Conservation (phyloP, 2,888 invertebrate genomes). For the Andrena hattorfiana region DNA sequence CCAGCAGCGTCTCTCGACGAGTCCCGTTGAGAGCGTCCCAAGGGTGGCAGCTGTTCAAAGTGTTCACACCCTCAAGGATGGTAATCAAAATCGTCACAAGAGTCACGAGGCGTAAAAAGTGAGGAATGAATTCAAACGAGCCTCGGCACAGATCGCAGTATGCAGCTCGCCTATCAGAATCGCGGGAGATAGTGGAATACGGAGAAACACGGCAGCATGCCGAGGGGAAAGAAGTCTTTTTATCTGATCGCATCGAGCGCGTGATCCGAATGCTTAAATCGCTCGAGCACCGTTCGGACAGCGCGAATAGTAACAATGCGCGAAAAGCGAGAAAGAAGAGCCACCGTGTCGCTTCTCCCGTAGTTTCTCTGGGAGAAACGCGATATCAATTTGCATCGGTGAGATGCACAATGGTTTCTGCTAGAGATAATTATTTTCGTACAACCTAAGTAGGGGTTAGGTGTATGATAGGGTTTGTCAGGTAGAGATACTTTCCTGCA, state of each 20-base stretch:
- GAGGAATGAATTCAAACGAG: too few species aligned
- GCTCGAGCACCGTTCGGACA: slow-evolving; percentile 17
- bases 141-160: neutral
- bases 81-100: neutral
- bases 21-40: too few species aligned
- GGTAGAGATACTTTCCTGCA: too few species aligned
- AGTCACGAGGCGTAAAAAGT: neutral
- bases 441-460: too few species aligned
- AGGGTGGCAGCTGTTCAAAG: too few species aligned
- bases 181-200: neutral
- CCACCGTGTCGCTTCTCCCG: slow-evolving; percentile 6
- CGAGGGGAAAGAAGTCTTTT: neutral
- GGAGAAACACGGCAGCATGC: neutral
- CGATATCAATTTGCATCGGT: too few species aligned
- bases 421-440: too few species aligned
- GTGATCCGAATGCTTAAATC: slow-evolving; percentile 48
- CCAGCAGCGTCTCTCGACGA: too few species aligned
- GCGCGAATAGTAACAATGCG: slow-evolving; percentile 47
- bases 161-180: neutral
- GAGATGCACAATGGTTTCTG: too few species aligned
- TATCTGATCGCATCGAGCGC: slow-evolving; percentile 33
- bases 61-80: too few species aligned
- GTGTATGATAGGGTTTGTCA: too few species aligned
- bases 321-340: slow-evolving; percentile 19
- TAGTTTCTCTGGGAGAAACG: too few species aligned